Base-by-base conservation (phyloP, 2,797 vertebrate genomes). In the Xenops minutus region DNA sequence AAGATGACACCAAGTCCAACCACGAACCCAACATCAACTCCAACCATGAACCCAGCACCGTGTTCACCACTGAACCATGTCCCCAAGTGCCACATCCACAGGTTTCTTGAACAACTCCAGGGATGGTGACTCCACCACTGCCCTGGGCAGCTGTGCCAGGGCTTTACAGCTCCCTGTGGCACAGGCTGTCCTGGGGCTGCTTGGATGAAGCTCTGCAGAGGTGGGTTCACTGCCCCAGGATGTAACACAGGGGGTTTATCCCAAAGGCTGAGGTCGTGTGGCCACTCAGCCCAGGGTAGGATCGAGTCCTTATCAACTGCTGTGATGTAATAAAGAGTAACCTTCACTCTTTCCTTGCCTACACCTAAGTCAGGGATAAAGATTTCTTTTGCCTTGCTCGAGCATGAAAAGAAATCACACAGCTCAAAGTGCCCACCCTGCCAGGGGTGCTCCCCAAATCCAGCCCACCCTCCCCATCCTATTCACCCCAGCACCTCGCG, bases 161-260 rank as follows among this genome's bases (percentile, higher is more conserved):
- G 59, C 61, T 43, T 12, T 32, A 7, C 39, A 43, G 8, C 62
- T n/a, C 41, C 59, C 41, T 4, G 22, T 16, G 17, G 43, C 63
- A 64, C 41, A 9, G 41, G 32, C 39, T 34, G 27, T 43, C n/a
- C 63, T 30, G 52, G 39, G 20, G 12, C 41, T 36, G 61, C 55
- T 10, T 0, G 41, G n/a, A 30, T 1, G 3, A 58, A 48, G 51
- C 54, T 8, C 2, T 8, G 29, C 14, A 22, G 34, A 23, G 24
- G 34, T 16, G 62, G 46, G 23, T 26, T 13, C 41, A 2, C 24
- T 32, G 34, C 69, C 64, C 59, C 5, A 7, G 30, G 22, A 76
- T 10, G 8, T 2, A 10, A 10, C n/a, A 12, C 0, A 18, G 51
- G 39, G 43, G 44, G 29, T 23, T 7, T 2, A 56, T 26, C 62